phyloP scores from a whole-genome alignment of 2,888 invertebrate genomes.

The Polietes domitor region DNA sequence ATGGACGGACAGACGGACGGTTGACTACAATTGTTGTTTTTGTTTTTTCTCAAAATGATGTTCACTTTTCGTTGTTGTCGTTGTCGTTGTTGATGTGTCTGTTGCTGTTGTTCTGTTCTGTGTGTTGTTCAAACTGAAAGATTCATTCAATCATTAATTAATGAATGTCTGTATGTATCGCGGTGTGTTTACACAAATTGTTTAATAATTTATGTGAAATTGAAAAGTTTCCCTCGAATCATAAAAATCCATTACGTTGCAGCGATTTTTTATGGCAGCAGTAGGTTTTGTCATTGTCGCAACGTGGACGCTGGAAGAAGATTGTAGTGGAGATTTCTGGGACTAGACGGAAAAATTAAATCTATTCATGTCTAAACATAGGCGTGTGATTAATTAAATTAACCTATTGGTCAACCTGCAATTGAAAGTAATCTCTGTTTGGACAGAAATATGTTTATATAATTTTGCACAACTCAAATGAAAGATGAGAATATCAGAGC shows the following conservation, averaged over 20 bases:
- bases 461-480: too few species aligned
- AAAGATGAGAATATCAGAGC: too few species aligned
- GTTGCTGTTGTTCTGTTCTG: too few species aligned
- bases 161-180: constrained; percentile 2
- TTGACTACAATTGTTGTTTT: background rate
- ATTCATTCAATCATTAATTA: constrained; percentile 23
- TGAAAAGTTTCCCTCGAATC: background rate
- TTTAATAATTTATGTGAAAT: constrained; percentile 49
- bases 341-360: too few species aligned
- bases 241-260: background rate
- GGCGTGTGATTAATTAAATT: too few species aligned
- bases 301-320: background rate
- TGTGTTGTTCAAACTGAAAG: constrained; percentile 6
- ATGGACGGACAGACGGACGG: background rate
- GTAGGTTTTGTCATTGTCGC: background rate
- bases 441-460: too few species aligned
- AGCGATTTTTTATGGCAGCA: background rate
- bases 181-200: constrained; percentile 43
- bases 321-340: background rate
- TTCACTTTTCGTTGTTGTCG: constrained; percentile 4
- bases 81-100: too few species aligned
- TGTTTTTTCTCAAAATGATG: constrained; percentile 25
- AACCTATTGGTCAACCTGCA: too few species aligned
- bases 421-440: too few species aligned
- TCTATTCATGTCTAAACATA: too few species aligned